Evolutionary conservation across 2,888 invertebrate species (phyloP), one percentile per base, ranked within the genome.

Genomic region (Amitus sp.): DNA sequence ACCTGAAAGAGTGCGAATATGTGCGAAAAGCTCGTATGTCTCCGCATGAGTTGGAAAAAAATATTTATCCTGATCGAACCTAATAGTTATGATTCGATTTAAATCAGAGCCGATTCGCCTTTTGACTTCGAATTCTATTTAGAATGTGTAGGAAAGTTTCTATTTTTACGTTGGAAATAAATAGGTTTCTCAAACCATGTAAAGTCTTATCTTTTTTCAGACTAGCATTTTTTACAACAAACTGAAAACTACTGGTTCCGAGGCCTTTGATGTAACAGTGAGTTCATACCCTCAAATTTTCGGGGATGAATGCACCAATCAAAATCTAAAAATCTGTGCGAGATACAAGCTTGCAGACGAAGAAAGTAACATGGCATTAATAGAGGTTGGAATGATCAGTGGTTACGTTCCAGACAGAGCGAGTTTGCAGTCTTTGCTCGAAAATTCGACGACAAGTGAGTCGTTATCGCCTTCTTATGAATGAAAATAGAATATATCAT

Each of bases 381-480:
- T 85, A 18, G 89, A 90, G 73, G 83, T 89, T 18, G 79, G 83
- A 0, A 83, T 90, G 72, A 88, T 90, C 6, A 87, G 88, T 1
- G 89, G 89, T 0, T 90, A 85, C 70, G 84, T 85, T 5, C 87
- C 88, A 0, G 89, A 89, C 68, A 85, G 87, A 4, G 78, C 84
- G 0, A 83, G 85, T 0, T 81, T 90, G 1, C 87, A 87, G 72
- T 74, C 82, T 7, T 83, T 89, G 19, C 79, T 88, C 0, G 82
- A 85, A 23, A 75, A 79, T 6, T 73, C 79, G 0, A 70, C 80
- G 13, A 76, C 83, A 0, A 68, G 86, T 86, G 69, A 82, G 83
- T 73, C 23, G 23, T 5, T 3, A 23, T 23, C 7, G 4, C 7
- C 4, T 23, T 23, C 4, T 5, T 5, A 23, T 23, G 7, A 23